These are phyloP conservation scores for Paedocypris micromegethes DNA, from an alignment of 2,797 vertebrate genomes.

Conservation along the genomic window DNA sequence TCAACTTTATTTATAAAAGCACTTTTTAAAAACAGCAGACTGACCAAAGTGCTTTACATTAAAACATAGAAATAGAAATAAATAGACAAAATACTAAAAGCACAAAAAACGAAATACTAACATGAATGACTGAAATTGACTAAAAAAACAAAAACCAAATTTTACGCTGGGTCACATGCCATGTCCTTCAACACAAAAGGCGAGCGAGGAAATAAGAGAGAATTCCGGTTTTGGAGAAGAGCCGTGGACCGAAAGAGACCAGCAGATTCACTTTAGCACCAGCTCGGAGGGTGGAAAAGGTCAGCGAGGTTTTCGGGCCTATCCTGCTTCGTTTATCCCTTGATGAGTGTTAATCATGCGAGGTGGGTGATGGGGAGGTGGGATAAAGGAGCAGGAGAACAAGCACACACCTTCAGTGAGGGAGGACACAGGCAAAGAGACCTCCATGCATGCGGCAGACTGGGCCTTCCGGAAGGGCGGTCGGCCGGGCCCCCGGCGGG, in stretches of 20 bases:
- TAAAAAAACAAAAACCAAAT: too few species aligned
- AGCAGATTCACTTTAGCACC: background rate
- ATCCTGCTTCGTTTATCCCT: constrained; percentile 38
- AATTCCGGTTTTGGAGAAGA: too few species aligned
- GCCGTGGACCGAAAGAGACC: background rate
- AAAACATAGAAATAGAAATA: too few species aligned
- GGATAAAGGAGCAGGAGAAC: constrained; percentile 50
- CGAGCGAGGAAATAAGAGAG: too few species aligned
- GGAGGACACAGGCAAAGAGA: constrained; percentile 90
- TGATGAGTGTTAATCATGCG: constrained; percentile 41
- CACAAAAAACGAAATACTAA: too few species aligned
- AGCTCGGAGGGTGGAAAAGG: constrained; percentile 18
- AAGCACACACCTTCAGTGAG: constrained; percentile 92
- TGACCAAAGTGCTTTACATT: too few species aligned
- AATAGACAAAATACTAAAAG: too few species aligned
- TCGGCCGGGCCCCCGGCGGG: constrained; percentile 87
- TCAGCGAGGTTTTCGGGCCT: background rate
- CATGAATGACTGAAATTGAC: too few species aligned
- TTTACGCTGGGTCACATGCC: too few species aligned
- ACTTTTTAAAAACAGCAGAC: too few species aligned
- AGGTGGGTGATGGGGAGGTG: constrained; percentile 17
- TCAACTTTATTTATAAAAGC: too few species aligned
- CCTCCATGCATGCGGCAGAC: constrained; percentile 99
- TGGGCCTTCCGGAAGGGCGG: constrained; percentile 98
- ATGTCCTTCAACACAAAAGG: too few species aligned